phyloP scores from a whole-genome alignment of 2,888 invertebrate species.

The Acanthococcus lagerstroemiae region DNA sequence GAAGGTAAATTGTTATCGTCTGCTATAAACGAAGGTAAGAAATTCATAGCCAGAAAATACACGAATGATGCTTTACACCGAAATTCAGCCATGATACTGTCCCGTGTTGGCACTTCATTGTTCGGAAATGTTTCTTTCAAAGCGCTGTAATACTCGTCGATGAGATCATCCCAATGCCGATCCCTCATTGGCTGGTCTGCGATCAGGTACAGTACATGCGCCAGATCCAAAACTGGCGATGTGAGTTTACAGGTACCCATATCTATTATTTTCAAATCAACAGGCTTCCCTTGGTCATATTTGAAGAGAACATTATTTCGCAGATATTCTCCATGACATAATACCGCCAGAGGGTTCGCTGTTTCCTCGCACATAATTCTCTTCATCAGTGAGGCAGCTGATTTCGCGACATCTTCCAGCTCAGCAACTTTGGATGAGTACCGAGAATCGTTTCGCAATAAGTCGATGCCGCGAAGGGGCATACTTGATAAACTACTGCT shows the following conservation, averaged over 20 bases:
- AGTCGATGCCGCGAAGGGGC: neutral
- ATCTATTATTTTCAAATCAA: neutral
- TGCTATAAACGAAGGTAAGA: neutral
- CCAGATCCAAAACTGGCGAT: neutral
- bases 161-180: neutral
- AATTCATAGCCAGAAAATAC: neutral
- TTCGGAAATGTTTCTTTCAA: neutral
- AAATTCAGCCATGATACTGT: neutral
- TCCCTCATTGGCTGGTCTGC: neutral
- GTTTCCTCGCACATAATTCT: neutral
- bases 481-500: neutral
- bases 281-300: neutral
- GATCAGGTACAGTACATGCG: neutral
- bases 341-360: neutral
- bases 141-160: neutral
- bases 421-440: neutral
- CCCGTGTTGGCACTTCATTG: neutral
- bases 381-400: neutral
- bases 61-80: neutral
- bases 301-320: neutral
- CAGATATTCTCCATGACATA: slow-evolving; percentile 1
- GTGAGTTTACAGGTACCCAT: neutral
- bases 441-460: neutral
- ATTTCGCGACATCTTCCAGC: neutral
- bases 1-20: neutral